phyloP scores from a whole-genome alignment of 2,888 invertebrate genomes.

The Dysmachus trigonus region DNA sequence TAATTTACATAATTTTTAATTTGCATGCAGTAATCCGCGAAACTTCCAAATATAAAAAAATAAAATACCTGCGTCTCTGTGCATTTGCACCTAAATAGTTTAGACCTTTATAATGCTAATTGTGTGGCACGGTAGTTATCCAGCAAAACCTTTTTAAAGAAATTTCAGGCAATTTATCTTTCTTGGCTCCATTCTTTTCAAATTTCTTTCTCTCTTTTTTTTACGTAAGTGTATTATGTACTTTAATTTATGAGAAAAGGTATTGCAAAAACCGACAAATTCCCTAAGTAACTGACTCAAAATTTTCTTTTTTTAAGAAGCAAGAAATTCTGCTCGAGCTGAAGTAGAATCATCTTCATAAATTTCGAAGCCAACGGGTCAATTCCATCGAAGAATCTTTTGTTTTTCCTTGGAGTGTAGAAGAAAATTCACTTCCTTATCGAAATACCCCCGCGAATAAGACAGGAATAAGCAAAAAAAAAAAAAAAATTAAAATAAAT shows the following conservation, averaged over 20 bases:
- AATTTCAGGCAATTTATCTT: background rate
- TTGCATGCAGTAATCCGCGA: background rate
- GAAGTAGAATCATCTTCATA: background rate
- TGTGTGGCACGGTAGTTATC: background rate
- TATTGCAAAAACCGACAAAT: background rate
- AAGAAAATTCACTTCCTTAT: conserved; percentile 30
- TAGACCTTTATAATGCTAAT: background rate
- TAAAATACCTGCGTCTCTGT: background rate
- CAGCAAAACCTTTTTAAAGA: background rate
- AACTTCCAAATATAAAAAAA: no score
- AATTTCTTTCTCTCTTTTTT: background rate
- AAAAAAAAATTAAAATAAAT: background rate
- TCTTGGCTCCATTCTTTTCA: background rate
- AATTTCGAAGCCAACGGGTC: background rate
- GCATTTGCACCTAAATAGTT: background rate
- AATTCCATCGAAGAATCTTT: background rate
- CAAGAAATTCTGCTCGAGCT: background rate
- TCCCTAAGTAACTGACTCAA: background rate
- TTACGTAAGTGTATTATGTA: background rate
- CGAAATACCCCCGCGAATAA: conserved; percentile 2
- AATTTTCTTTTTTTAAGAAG: background rate
- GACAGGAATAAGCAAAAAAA: background rate
- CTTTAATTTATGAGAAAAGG: background rate
- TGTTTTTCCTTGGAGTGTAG: background rate
- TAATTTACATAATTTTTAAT: background rate